phyloP scores from a whole-genome alignment of 2,113 vertebrate species.

The Promerops cafer region DNA sequence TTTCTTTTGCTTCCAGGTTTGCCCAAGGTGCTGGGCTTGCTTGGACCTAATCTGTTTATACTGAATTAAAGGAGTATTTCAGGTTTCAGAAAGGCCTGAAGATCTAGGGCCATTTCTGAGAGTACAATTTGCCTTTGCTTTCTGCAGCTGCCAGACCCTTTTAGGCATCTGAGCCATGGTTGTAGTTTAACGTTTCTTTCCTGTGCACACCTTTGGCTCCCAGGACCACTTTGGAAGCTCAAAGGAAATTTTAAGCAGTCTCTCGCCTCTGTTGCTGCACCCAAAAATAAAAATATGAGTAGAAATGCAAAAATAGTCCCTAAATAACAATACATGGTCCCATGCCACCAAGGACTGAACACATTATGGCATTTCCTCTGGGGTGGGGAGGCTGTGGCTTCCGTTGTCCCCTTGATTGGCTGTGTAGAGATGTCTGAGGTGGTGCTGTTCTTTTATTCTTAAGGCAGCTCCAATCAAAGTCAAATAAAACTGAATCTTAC shows the following conservation, averaged over 20 bases:
- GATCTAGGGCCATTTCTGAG: background rate
- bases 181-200: constrained; percentile 52
- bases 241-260: constrained; percentile 21
- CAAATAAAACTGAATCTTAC: background rate
- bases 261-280: background rate
- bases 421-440: background rate
- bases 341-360: background rate
- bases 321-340: background rate
- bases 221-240: constrained; percentile 49
- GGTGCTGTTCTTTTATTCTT: background rate
- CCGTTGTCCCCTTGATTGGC: background rate
- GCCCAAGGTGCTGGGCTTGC: background rate
- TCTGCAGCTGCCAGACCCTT: background rate
- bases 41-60: background rate
- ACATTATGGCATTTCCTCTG: background rate
- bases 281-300: background rate
- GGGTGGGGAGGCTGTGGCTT: background rate
- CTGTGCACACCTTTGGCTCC: constrained; percentile 26
- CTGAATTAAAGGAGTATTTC: background rate
- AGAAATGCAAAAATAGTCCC: background rate
- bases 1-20: background rate
- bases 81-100: background rate
- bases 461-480: background rate
- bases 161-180: background rate
- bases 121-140: background rate